Conservation (phyloP, 92 coral and sea anemone species). For the Phenganax stokvisi region DNA sequence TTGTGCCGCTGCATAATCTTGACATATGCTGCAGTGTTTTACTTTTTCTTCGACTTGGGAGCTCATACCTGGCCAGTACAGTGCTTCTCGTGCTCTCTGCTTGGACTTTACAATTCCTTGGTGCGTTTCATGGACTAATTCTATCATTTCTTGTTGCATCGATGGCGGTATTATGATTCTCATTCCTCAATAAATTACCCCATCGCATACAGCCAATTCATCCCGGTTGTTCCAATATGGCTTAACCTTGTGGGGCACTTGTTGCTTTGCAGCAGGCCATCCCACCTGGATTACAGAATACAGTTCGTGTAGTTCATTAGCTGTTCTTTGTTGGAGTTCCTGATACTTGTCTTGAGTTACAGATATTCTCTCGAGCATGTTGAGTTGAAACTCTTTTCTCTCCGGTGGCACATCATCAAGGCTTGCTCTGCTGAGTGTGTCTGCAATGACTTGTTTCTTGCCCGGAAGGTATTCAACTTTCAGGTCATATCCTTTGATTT, state of each 20-base stretch:
- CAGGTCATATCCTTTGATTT: conserved; percentile 43
- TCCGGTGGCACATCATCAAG: conserved; percentile 47
- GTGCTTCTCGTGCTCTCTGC: conserved; percentile 52
- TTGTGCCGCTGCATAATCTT: conserved; percentile 33
- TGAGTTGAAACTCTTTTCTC: conserved; percentile 39
- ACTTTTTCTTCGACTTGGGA: conserved; percentile 45
- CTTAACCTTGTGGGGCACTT: conserved; percentile 46
- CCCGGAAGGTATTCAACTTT: conserved; percentile 56
- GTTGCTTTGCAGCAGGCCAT: neutral
- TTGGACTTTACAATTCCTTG: conserved; percentile 51
- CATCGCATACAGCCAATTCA: conserved; percentile 42
- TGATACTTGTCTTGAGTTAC: conserved; percentile 45
- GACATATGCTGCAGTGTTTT: conserved; percentile 44
- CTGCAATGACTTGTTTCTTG: conserved; percentile 46
- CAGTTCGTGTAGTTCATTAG: conserved; percentile 44
- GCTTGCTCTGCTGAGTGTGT: conserved; percentile 57
- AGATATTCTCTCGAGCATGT: conserved; percentile 53
- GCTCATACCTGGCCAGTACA: conserved; percentile 60
- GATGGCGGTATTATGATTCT: conserved; percentile 53
- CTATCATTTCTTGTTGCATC: conserved; percentile 49
- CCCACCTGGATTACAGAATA: neutral
- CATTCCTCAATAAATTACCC: conserved; percentile 35
- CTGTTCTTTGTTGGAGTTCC: conserved; percentile 49
- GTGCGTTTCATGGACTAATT: conserved; percentile 45
- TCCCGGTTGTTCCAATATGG: conserved; percentile 45